phyloP scores from a whole-genome alignment of 2,888 invertebrate species.

The Subacronicta megacephala region DNA sequence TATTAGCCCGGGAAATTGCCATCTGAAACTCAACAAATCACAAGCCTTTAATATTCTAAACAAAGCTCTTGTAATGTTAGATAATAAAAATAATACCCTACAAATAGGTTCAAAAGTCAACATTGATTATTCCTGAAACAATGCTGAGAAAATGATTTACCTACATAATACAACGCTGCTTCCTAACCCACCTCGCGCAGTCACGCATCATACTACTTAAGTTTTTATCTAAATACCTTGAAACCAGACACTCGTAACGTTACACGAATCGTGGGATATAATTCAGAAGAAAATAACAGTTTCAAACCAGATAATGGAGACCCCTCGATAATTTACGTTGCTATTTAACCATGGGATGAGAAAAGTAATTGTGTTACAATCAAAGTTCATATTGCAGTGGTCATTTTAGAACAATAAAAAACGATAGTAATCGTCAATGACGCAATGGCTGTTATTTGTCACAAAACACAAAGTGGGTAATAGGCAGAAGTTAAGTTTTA shows the following conservation, averaged over 20 bases:
- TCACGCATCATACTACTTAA: conserved; percentile 61
- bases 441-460: conserved; percentile 41
- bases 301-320: conserved; percentile 33
- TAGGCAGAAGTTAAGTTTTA: conserved; percentile 14
- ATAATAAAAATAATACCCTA: conserved; percentile 20
- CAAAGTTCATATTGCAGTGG: conserved; percentile 42
- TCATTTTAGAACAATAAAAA: conserved; percentile 40
- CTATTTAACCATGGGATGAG: conserved; percentile 24
- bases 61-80: background rate
- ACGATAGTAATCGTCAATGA: conserved; percentile 30
- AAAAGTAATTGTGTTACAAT: conserved; percentile 37
- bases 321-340: conserved; percentile 28
- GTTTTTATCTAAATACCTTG: conserved; percentile 65
- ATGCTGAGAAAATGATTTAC: conserved; percentile 50
- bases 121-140: conserved; percentile 36
- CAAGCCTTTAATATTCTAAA: too few species aligned
- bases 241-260: conserved; percentile 53
- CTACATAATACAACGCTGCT: conserved; percentile 48
- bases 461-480: conserved; percentile 17
- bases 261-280: conserved; percentile 53
- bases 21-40: too few species aligned
- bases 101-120: conserved; percentile 42
- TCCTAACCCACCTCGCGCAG: conserved; percentile 54
- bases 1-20: background rate
- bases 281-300: conserved; percentile 44